These are phyloP conservation scores for Nylanderia fulva DNA, from an alignment of 1,140 invertebrate genomes.

Conservation along the genomic window DNA sequence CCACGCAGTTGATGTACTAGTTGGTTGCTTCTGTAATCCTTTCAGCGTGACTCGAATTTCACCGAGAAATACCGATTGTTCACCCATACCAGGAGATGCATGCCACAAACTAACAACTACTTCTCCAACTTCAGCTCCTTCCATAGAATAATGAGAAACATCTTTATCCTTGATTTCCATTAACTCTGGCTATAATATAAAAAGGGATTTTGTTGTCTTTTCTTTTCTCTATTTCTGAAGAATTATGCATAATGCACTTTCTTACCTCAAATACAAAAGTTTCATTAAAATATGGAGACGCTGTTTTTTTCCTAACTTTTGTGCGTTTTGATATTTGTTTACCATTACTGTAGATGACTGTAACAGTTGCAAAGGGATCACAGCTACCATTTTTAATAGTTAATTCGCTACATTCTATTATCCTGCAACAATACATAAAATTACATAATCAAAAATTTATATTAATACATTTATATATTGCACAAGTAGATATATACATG, in stretches of 20 bases:
- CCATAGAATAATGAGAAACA: conserved; percentile 82
- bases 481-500: background rate
- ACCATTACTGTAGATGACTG: conserved; percentile 92
- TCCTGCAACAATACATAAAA: conserved; percentile 83
- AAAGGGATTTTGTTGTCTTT: background rate
- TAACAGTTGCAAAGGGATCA: conserved; percentile 95
- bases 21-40: conserved; percentile 88
- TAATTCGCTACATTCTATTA: conserved; percentile 94
- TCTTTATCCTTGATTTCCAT: conserved; percentile 83
- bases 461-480: conserved; percentile 4
- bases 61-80: conserved; percentile 92
- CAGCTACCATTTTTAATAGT: conserved; percentile 95
- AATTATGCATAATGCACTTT: background rate
- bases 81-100: conserved; percentile 91
- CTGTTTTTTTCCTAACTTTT: conserved; percentile 95
- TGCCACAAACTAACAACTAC: conserved; percentile 94
- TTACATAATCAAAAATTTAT: background rate
- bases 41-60: conserved; percentile 93
- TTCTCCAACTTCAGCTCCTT: conserved; percentile 89
- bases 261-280: conserved; percentile 93
- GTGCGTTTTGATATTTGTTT: conserved; percentile 93
- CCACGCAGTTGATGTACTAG: conserved; percentile 88
- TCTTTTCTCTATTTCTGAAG: too few relatives aligned
- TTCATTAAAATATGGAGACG: conserved; percentile 95
- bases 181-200: conserved; percentile 77